Evolutionary conservation across 1,140 invertebrate genomes (phyloP), one percentile per base, ranked within the genome.

Genomic region (Temnothorax nylanderi): DNA sequence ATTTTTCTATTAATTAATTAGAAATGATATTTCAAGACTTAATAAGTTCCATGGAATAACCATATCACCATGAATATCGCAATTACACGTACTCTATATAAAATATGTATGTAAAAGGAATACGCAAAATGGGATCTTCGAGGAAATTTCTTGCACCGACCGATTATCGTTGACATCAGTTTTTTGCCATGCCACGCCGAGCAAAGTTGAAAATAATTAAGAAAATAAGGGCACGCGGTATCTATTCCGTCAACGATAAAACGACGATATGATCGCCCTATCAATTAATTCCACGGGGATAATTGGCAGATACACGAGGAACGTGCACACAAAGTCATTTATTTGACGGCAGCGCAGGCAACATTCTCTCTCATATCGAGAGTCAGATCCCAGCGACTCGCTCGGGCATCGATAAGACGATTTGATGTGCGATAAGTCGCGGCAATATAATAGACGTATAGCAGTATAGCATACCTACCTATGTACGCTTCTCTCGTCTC

Each of bases 361-460:
- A 60, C 32, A 87, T 81, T 89, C 76, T 67, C 54, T 58, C 51
- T 54, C 37, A 16, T 21, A 71, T 16, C 44, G 58, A 41, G 47
- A 71, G 21, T 82, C 21, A 37, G 60, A 69, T 81, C 44, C 49
- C 54, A 0, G 21, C 64, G 21, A 62, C 16, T 32, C 21, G 47
- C 51, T 21, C n/a, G 6, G 49, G 47, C 78, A 54, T 37, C 60
- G 67, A 89, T 82, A 85, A 81, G 82, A 81, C 56, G 76, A 89
- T 89, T 89, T 89, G 88, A 89, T 75, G 75, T 72, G 69, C 87
- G 88, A 89, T 89, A 89, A 89, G 75, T 74, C 69, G 56, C 41
- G 54, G 75, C 80, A 49, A 49, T 89, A 88, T 89, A 89, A 86
- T 85, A 60, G 82, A 87, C 76, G 54, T 44, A 49, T 21, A 21